Conservation (phyloP, 2,888 invertebrate genomes). For the Troglohyphantes excavatus region DNA sequence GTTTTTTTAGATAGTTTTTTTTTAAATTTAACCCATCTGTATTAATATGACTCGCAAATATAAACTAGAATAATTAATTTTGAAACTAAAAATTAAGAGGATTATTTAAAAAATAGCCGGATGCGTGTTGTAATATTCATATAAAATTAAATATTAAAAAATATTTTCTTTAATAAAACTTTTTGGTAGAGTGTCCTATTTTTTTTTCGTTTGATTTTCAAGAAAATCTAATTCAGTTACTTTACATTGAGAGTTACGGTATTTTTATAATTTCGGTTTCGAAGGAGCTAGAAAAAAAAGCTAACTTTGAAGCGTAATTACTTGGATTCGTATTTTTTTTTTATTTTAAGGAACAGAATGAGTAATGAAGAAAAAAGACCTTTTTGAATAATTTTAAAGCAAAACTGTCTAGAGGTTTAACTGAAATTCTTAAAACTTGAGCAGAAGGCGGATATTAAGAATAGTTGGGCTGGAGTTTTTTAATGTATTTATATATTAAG, state of each 20-base stretch:
- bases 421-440: not conserved
- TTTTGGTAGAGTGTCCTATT: not conserved
- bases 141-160: conserved; percentile 33
- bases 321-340: not conserved
- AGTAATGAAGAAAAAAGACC: not conserved
- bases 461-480: not conserved
- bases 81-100: not conserved
- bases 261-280: conserved; percentile 26
- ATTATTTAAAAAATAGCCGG: conserved; percentile 7
- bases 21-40: too few species aligned
- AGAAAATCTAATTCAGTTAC: conserved; percentile 48
- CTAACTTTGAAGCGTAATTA: conserved; percentile 28
- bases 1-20: not conserved
- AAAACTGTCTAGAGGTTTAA: not conserved
- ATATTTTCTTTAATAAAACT: conserved; percentile 21
- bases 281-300: not conserved
- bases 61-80: not conserved
- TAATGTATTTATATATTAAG: not conserved
- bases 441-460: not conserved
- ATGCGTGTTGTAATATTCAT: not conserved
- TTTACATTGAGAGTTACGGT: not conserved
- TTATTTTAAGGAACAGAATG: not conserved
- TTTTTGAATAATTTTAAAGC: not conserved
- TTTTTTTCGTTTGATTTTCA: not conserved
- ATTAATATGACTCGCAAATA: too few species aligned